These are phyloP conservation scores for Stenchaetothrips biformis DNA, from an alignment of 2,888 invertebrate genomes.

Conservation along the genomic window DNA sequence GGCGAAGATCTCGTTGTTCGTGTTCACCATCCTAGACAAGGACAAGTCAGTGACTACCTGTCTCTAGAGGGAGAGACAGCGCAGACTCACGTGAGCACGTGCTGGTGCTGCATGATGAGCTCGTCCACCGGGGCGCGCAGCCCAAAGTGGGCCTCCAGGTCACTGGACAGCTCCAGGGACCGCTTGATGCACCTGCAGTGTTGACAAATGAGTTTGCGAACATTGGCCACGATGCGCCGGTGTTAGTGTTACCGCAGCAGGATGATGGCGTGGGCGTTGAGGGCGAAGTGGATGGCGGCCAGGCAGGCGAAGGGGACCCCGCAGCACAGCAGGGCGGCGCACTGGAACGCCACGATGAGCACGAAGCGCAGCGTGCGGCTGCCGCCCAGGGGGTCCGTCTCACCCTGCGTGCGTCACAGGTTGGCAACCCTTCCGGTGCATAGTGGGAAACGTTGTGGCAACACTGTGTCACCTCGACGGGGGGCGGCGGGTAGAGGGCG, in stretches of 20 bases:
- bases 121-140: not conserved
- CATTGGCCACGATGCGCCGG: no score
- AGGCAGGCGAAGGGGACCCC: not conserved
- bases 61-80: not conserved
- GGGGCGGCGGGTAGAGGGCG: not conserved
- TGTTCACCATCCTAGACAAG: not conserved
- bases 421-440: no score
- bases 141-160: not conserved
- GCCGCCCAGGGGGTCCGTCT: not conserved
- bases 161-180: not conserved
- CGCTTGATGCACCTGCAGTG: slow-evolving; percentile 1
- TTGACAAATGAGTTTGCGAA: no score
- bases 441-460: no score
- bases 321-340: slow-evolving; percentile 4
- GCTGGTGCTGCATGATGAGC: slow-evolving; percentile 10
- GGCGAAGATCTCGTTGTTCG: slow-evolving; percentile 15
- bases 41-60: not conserved
- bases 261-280: not conserved
- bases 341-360: not conserved
- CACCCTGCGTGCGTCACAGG: not conserved
- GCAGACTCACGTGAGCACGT: not conserved
- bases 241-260: not conserved
- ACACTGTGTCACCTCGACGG: not conserved
- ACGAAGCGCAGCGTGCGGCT: slow-evolving; percentile 1
- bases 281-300: slow-evolving; percentile 12